phyloP scores from a whole-genome alignment of 1,140 invertebrate genomes.

The Camponotus floridanus region DNA sequence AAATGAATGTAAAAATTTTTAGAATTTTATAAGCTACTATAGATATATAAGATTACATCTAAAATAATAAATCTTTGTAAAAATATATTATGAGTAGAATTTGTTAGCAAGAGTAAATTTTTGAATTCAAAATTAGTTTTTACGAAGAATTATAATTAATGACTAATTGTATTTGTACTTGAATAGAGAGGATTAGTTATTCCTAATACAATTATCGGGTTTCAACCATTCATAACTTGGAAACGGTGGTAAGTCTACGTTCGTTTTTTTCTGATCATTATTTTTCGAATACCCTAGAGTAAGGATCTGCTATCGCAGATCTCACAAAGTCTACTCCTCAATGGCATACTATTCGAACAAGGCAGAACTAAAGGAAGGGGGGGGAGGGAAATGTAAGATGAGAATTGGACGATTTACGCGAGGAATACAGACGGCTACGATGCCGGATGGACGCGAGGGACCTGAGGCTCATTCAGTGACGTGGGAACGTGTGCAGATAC shows the following conservation, averaged over 20 bases:
- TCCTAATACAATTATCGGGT: neutral
- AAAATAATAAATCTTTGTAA: too few species aligned
- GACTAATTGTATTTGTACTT: too few species aligned
- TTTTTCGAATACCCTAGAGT: neutral
- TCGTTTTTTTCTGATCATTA: neutral
- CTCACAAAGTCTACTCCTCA: conserved; percentile 1
- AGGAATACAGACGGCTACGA: conserved; percentile 72
- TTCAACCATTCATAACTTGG: neutral
- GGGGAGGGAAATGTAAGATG: conserved; percentile 62
- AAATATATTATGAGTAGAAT: too few species aligned
- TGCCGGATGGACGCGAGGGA: conserved; percentile 72
- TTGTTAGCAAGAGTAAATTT: too few species aligned
- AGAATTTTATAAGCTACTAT: too few species aligned
- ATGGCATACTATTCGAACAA: conserved; percentile 18
- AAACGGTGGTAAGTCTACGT: neutral
- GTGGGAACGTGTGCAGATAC: conserved; percentile 78
- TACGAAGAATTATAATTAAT: too few species aligned
- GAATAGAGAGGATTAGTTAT: too few species aligned
- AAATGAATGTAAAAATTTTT: too few species aligned
- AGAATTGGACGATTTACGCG: conserved; percentile 75
- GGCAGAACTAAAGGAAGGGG: conserved; percentile 33
- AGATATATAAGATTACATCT: too few species aligned
- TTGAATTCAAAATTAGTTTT: too few species aligned
- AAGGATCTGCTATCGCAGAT: neutral
- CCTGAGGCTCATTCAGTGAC: conserved; percentile 77